Evolutionary conservation across 2,113 vertebrate genomes (phyloP), one percentile per base, ranked within the genome.

Genomic region (Cochlearius cochlearius): DNA sequence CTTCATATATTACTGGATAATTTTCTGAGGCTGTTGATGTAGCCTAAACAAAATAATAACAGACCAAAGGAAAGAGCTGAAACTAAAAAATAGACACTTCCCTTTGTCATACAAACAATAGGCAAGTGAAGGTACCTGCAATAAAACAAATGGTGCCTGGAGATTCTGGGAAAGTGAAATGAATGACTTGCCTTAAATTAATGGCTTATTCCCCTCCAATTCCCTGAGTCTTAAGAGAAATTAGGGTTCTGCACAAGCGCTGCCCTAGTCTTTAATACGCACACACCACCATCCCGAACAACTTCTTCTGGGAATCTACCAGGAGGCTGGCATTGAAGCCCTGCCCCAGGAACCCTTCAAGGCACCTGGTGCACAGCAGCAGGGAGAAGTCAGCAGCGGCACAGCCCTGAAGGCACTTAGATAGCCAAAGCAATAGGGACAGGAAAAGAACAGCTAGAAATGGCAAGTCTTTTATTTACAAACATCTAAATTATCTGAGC

Each of bases 281-380:
- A 41, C 1, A 30, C 0, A 0, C 15, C n/a, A 66, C 6, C 27
- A 53, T 19, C 11, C n/a, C 0, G 0, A 76, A n/a, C 12, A 76
- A 64, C 11, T 76, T 45, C 32, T 55, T 13, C 32, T 62, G 49
- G 39, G 63, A 82, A 59, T 16, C 32, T 25, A 20, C 13, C 7
- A 21, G n/a, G 45, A 23, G 11, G 18, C 20, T 83, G n/a, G 11
- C 1, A 2, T 0, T 55, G 36, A 83, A 71, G 19, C 11, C 32
- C 11, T 59, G 23, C 34, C 50, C 15, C 6, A 50, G 18, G 25
- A 38, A n/a, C 7, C 4, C 43, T 88, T 86, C 34, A 56, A 75
- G 38, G 19, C 0, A 1, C 7, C 22, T 55, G 50, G 29, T 16
- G 4, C 18, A 16, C 21, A 82, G 60, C 26, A 77, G 21, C 15